A percentile compares a stretch with the other conserved stretches of the same genome.
Conservation (phyloP, 1,140 invertebrate species). For the Danaus plexippus region DNA sequence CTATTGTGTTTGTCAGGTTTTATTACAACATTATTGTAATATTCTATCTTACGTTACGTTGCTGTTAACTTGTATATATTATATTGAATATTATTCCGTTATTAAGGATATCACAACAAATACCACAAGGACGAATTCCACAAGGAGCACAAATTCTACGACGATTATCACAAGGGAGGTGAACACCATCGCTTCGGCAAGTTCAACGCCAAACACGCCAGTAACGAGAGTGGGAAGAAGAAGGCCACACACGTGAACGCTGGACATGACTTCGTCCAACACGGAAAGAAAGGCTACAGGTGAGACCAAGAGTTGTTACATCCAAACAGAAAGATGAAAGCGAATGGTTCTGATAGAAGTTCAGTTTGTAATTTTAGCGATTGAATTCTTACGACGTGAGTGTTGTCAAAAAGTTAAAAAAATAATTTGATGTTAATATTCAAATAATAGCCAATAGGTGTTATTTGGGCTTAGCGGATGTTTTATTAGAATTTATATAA, state of each 20-base stretch:
- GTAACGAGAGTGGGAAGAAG: constrained; percentile 81
- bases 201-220: constrained; percentile 77
- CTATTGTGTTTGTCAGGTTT: no score
- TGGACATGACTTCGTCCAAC: constrained; percentile 76
- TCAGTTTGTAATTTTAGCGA: no score
- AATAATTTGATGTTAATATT: no score
- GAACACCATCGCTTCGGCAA: constrained; percentile 82
- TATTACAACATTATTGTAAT: no score
- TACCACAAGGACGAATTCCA: constrained; percentile 86
- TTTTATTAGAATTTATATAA: no score
- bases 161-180: constrained; percentile 82
- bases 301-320: constrained; percentile 14
- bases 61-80: no score
- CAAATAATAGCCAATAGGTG: no score
- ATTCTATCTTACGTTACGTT: no score
- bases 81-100: background rate
- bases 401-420: no score
- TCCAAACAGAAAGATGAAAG: background rate
- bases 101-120: constrained; percentile 82
- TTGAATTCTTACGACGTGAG: no score
- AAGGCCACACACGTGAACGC: constrained; percentile 81
- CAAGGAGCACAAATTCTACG: constrained; percentile 86
- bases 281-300: constrained; percentile 77
- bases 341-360: no score
- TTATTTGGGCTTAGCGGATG: no score